phyloP scores from a whole-genome alignment of 2,888 invertebrate species.

The Harpalus rufipes region DNA sequence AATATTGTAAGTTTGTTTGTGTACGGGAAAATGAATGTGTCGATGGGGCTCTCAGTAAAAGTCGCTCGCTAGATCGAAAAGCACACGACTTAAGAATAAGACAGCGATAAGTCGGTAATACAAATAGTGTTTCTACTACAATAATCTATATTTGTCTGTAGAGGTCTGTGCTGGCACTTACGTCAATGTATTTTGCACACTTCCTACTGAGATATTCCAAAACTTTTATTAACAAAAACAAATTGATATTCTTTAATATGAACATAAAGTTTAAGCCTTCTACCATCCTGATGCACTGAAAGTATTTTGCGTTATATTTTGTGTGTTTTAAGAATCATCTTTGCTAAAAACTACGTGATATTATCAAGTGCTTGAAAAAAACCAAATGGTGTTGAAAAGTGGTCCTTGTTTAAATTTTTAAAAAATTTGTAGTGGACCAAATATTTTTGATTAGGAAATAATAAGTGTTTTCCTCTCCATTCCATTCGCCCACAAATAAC shows the following conservation, averaged over 20 bases:
- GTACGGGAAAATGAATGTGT: conserved; percentile 49
- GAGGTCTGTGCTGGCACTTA: conserved; percentile 64
- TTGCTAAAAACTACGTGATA: conserved; percentile 69
- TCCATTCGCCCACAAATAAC: conserved; percentile 57
- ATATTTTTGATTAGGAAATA: conserved; percentile 72
- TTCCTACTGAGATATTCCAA: conserved; percentile 65
- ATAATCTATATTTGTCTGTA: conserved; percentile 65
- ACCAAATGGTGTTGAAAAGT: conserved; percentile 66
- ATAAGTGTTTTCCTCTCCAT: conserved; percentile 64
- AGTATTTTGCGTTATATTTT: conserved; percentile 50
- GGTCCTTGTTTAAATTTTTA: conserved; percentile 71
- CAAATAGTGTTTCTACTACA: conserved; percentile 57
- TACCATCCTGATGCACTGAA: conserved; percentile 63
- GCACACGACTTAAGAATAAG: conserved; percentile 41
- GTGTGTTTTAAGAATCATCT: conserved; percentile 58
- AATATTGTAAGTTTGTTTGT: conserved; percentile 34
- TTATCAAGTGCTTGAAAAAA: conserved; percentile 70
- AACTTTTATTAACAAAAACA: conserved; percentile 64
- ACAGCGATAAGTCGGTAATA: conserved; percentile 36
- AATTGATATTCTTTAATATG: conserved; percentile 62
- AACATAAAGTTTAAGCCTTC: conserved; percentile 60
- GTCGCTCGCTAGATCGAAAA: conserved; percentile 42
- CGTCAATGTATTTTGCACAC: conserved; percentile 67
- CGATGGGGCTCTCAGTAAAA: conserved; percentile 15
- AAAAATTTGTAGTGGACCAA: conserved; percentile 74